Percentiles rank a stretch among this genome's conserved stretches.
phyloP scores from a whole-genome alignment of 92 coral and sea anemone species.

The Phymanthus crucifer region DNA sequence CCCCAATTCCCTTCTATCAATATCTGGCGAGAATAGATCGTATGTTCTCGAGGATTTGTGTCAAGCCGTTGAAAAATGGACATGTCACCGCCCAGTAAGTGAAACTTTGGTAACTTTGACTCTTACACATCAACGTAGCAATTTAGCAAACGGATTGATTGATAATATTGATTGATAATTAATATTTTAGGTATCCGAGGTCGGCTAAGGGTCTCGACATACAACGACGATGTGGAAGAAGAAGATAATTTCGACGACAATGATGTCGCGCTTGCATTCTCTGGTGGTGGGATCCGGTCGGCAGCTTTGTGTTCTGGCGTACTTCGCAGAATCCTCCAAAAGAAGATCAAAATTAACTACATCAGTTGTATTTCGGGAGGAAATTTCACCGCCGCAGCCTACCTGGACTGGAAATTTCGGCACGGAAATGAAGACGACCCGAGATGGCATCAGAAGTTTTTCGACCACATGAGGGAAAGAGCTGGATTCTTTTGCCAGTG shows the following conservation, averaged over 20 bases:
- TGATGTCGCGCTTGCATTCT: conserved; percentile 67
- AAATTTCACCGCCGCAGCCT: conserved; percentile 76
- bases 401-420: conserved; percentile 81
- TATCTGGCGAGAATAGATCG: too few relatives aligned
- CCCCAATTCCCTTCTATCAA: too few relatives aligned
- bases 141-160: neutral
- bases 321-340: conserved; percentile 78
- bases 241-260: conserved; percentile 22
- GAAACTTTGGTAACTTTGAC: too few relatives aligned
- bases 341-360: conserved; percentile 63
- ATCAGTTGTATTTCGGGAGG: conserved; percentile 88
- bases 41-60: too few relatives aligned
- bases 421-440: conserved; percentile 55
- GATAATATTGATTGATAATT: neutral
- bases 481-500: conserved; percentile 77
- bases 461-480: conserved; percentile 74
- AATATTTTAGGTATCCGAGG: conserved; percentile 9
- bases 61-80: too few relatives aligned
- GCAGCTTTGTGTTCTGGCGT: conserved; percentile 85
- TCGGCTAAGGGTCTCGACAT: conserved; percentile 20
- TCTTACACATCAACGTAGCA: too few relatives aligned
- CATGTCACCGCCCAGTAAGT: too few relatives aligned
- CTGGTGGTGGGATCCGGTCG: conserved; percentile 87
- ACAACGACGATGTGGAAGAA: conserved; percentile 24
- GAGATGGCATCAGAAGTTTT: conserved; percentile 74